Base-by-base conservation (phyloP, 2,113 vertebrate genomes). In the Zapornia atra region DNA sequence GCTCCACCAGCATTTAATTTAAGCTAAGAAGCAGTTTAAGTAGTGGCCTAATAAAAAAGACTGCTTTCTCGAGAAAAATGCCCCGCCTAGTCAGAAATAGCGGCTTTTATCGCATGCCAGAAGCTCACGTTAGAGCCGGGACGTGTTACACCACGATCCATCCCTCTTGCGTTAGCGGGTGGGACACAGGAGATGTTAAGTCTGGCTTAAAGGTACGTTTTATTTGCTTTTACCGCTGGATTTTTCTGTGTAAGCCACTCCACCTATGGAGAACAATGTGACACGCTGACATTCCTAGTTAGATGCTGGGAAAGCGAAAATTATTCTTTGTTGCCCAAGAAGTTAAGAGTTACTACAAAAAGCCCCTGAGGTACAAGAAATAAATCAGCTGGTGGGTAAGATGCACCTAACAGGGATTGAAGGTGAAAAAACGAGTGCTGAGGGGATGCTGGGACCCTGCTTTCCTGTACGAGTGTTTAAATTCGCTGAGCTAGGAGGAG, bases 401-500 rank as follows among this genome's bases (percentile, higher is more conserved):
- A 2, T 4, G 51, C 75, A 15, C 50, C 73, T 48, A 2, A 2
- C 28, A 4, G 83, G 38, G 34, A 12, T 5, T 80, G 71, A 2
- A 15, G 42, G 51, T 14, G 80, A 11, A 6, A 14, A n/a, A 56
- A 10, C 2, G 8, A 4, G 24, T 69, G n/a, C 51, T 17, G 63
- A 46, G 65, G 21, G 51, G 12, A 13, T 53, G 51, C 51, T 53
- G 51, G 26, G 51, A 28, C 51, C 26, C 26, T 28, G 51, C 51
- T 53, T 53, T 48, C 53, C 42, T 78, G 65, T 42, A 31, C 44
- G 36, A 81, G 24, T 13, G 33, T 56, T 71, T 26, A 19, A 75
- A 46, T 77, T 85, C 76, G n/a, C n/a, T 34, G 83, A 69, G 54
- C 3, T 46, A 95, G 83, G 93, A 94, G 86, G 94, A 87, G 48